Base-by-base conservation (phyloP, 2,797 vertebrate species). In the Gymnothorax reevesii region DNA sequence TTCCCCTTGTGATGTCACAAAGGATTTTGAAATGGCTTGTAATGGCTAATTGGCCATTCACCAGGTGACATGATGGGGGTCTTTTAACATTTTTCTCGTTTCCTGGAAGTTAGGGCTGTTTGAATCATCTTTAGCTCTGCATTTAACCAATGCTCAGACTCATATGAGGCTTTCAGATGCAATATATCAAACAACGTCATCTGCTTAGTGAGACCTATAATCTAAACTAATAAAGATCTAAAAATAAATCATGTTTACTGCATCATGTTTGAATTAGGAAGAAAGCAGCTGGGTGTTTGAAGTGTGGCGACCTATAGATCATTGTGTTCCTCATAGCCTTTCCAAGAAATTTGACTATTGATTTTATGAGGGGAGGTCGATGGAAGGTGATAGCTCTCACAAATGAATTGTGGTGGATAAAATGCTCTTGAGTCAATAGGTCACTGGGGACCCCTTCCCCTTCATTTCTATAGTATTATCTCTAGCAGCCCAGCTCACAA, bases 341-440 rank as follows among this genome's bases (percentile, higher is more conserved):
- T 77, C 73, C 7, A 42, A 49, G 49, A 52, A 55, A 80, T 80
- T 80, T 80, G 77, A 80, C 55, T 80, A 54, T 9, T n/a, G 52
- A n/a, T 80, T 80, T 80, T 80, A 80, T 80, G 77, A 79, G 13
- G 17, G 42, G 25, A 54, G 75, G 75, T 79, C 75, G 52, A 13
- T 22, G 52, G 9, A 55, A n/a, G 77, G 77, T 20, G 54, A 55
- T 22, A 22, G 49, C 77, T 54, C n/a, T 80, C 49, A 55, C 77
- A 54, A 17, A 80, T 80, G 77, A 80, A 80, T 80, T 54, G 77
- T 80, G 52, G 75, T 5, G 49, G 52, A 52, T 52, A 54, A 79
- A 79, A 79, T 52, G 42, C 17, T 42, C 75, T 79, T 54, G 75
- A 52, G 75, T 79, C 75, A 79, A 79, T 79, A 49, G 75, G 75